Evolutionary conservation across 2,113 vertebrate genomes (phyloP).

Genomic region (Thinocorus orbignyianus): DNA sequence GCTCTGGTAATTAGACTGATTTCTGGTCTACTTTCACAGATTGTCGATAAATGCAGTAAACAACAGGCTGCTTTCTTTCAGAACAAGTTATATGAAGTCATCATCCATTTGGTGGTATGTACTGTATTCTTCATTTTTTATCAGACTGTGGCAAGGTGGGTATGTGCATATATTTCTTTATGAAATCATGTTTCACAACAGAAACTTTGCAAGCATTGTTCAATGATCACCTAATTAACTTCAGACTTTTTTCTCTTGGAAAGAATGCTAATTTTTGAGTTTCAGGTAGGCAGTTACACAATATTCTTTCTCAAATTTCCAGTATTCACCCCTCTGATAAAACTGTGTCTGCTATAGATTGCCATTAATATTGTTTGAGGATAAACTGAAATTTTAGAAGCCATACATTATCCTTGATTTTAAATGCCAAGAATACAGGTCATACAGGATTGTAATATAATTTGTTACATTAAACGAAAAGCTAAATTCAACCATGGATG

Average conservation of each 20-base stretch:
- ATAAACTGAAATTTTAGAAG: not conserved
- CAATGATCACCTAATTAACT: conserved; percentile 11
- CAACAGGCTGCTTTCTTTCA: conserved; percentile 71
- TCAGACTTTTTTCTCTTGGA: not conserved
- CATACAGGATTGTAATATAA: not conserved
- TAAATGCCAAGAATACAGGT: conserved; percentile 14
- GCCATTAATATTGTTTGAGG: not conserved
- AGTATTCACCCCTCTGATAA: not conserved
- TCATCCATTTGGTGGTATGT: conserved; percentile 61
- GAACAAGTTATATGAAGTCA: conserved; percentile 69
- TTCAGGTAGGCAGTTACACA: not conserved
- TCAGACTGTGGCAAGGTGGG: not conserved
- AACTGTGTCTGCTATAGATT: not conserved
- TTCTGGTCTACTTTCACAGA: conserved; percentile 80
- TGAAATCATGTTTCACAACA: not conserved
- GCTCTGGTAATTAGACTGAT: conserved; percentile 81
- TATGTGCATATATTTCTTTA: not conserved
- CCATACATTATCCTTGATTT: not conserved
- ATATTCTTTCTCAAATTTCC: not conserved
- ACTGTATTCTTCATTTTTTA: not conserved
- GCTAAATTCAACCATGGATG: not conserved
- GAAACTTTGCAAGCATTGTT: not conserved
- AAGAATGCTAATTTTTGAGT: conserved; percentile 16
- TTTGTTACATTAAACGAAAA: not conserved
- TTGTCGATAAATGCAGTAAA: conserved; percentile 82